Base-by-base conservation (phyloP, 2,113 vertebrate species). In the Spheniscus mendiculus region DNA sequence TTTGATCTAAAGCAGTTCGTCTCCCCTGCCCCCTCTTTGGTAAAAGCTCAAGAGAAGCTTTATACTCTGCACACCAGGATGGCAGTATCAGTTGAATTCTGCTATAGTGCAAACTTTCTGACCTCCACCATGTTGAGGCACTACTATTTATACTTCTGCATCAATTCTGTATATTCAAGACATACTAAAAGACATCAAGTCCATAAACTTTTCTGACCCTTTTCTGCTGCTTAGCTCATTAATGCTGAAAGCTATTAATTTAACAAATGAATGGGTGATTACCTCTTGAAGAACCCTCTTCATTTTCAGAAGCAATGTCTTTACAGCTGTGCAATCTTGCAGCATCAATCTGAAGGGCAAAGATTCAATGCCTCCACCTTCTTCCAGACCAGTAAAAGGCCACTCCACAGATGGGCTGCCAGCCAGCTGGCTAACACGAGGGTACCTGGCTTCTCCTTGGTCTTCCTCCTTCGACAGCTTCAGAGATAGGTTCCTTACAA, bases 281-380 rank as follows among this genome's bases (percentile, higher is more conserved):
- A 99, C 99, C 99, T 99, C 99, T 98, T 99, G 99, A 81, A 99
- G 99, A 86, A 99, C 99, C 91, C 99, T 98, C 95, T 99, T 99
- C 98, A 99, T 98, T 97, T 99, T 99, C 89, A 99, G 98, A 73
- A 99, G 98, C 80, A 99, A 96, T 0, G 99, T 99, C 98, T 99
- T 99, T 17, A 99, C 99, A 44, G 99, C 98, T 5, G 99, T 99
- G 91, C 99, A 99, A 95, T 99, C 99, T 89, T 99, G 99, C 89
- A 99, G 98, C 99, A 99, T 99, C 97, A 99, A 25, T 94, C 99
- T 98, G 91, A 99, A 99, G 5, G 99, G 99, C 92, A 99, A 96
- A 36, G 99, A 98, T 93, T 99, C 99, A 47, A 99, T 93, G 50
- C 99, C 99, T 29, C 97, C 98, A 1, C 98, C 98, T 70, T 99